Conservation (phyloP, 2,797 vertebrate species). For the Ctenopoma kingsleyae region DNA sequence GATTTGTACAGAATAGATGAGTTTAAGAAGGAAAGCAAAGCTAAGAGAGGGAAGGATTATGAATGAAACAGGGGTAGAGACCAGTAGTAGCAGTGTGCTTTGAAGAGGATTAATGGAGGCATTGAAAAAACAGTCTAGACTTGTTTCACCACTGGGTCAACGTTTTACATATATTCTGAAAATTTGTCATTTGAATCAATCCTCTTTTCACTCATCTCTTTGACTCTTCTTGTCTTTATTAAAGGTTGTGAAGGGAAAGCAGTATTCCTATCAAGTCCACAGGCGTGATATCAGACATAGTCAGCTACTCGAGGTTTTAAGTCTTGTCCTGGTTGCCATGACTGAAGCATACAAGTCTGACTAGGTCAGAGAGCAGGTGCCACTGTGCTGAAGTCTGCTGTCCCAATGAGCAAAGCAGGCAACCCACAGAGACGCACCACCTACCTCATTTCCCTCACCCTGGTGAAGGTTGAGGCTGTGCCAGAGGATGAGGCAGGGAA, state of each 20-base stretch:
- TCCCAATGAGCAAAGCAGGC: constrained; percentile 91
- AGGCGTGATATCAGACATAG: constrained; percentile 16
- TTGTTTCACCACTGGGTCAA: constrained; percentile 70
- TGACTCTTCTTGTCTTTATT: constrained; percentile 16
- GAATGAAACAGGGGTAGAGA: constrained; percentile 71
- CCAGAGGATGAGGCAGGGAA: constrained; percentile 78
- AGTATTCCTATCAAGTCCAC: constrained; percentile 32
- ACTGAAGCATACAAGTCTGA: constrained; percentile 68
- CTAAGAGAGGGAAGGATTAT: constrained; percentile 46
- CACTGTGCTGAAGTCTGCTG: constrained; percentile 75
- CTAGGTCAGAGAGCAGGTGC: constrained; percentile 74
- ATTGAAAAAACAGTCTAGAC: constrained; percentile 74
- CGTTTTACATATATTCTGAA: constrained; percentile 48
- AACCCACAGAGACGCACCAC: constrained; percentile 94
- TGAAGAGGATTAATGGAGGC: constrained; percentile 67
- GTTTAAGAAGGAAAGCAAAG: constrained; percentile 35
- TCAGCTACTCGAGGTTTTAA: constrained; percentile 32
- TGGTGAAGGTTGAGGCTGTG: constrained; percentile 95
- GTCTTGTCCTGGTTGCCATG: constrained; percentile 62
- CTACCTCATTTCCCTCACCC: constrained; percentile 97
- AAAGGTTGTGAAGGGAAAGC: constrained; percentile 18
- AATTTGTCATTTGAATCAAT: constrained; percentile 48
- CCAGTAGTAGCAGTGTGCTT: constrained; percentile 63
- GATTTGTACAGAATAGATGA: constrained; percentile 50
- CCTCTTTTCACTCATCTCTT: background rate